Conservation (phyloP, 1,140 invertebrate species). For the Hormaphis cornu region DNA sequence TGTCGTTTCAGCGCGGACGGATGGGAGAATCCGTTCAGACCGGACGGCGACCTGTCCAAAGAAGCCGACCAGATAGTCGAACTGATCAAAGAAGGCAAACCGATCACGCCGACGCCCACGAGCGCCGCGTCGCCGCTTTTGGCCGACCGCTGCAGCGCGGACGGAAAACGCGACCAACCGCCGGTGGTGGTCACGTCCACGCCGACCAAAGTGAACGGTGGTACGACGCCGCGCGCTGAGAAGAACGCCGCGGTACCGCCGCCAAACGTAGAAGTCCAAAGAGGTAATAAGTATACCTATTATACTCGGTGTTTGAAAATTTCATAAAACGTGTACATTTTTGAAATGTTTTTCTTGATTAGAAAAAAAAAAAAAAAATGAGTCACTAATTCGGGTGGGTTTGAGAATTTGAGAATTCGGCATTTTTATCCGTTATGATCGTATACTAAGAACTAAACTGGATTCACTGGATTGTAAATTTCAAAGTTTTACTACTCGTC, state of each 20-base stretch:
- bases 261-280: conserved; percentile 33
- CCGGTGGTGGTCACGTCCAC: conserved; percentile 41
- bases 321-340: too few relatives aligned
- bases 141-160: conserved; percentile 39
- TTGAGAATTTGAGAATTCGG: too few relatives aligned
- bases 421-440: too few relatives aligned
- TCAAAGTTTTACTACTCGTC: too few relatives aligned
- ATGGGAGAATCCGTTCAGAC: conserved; percentile 94
- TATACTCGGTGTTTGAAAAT: too few relatives aligned
- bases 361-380: too few relatives aligned
- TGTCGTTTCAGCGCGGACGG: conserved; percentile 72
- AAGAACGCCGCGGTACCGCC: conserved; percentile 38
- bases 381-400: too few relatives aligned
- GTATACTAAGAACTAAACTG: too few relatives aligned
- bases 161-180: conserved; percentile 6
- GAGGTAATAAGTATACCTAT: conserved; percentile 41
- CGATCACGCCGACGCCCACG: conserved; percentile 58
- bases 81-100: conserved; percentile 80
- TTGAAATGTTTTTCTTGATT: too few relatives aligned
- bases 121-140: conserved; percentile 42
- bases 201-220: conserved; percentile 42
- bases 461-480: too few relatives aligned
- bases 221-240: conserved; percentile 39
- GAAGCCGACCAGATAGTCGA: conserved; percentile 95
- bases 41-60: conserved; percentile 83